Evolutionary conservation across 2,797 vertebrate species (phyloP).

Genomic region (Rachycentron canadum): DNA sequence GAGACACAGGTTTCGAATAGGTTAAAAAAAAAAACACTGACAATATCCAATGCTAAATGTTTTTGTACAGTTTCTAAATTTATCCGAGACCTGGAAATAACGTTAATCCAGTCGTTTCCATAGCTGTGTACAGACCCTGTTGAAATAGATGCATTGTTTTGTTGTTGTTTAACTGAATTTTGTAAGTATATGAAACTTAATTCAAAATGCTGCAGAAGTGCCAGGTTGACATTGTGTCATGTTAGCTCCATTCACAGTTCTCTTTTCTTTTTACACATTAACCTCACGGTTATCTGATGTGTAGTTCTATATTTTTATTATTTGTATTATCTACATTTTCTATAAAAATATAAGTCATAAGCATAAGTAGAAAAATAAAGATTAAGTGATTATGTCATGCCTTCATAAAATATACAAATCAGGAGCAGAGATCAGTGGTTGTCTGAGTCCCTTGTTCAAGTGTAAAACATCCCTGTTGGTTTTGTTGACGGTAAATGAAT

Average conservation of each 20-base stretch:
- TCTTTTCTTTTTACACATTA: slow-evolving; percentile 9
- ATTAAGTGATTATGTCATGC: slow-evolving; percentile 42
- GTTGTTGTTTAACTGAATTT: slow-evolving; percentile 9
- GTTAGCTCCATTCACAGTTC: slow-evolving; percentile 16
- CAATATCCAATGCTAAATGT: not conserved
- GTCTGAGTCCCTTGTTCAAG: slow-evolving; percentile 57
- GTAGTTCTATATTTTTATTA: slow-evolving; percentile 36
- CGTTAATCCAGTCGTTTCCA: not conserved
- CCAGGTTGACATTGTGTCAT: not conserved
- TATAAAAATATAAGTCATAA: slow-evolving; percentile 77
- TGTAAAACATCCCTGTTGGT: slow-evolving; percentile 52
- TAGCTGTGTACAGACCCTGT: not conserved
- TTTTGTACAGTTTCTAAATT: not conserved
- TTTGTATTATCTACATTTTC: slow-evolving; percentile 57
- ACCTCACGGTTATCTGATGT: not conserved
- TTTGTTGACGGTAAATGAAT: slow-evolving; percentile 3
- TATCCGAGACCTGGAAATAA: not conserved
- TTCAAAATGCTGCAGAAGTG: slow-evolving; percentile 6
- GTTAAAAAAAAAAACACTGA: not conserved
- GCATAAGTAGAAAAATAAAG: slow-evolving; percentile 78
- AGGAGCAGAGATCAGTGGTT: slow-evolving; percentile 51
- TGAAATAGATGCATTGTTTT: not conserved
- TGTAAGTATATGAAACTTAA: slow-evolving; percentile 5
- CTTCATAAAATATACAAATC: slow-evolving; percentile 64
- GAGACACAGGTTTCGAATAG: not conserved